Base-by-base conservation (phyloP, 2,888 invertebrate species). In the Cabera pusaria region DNA sequence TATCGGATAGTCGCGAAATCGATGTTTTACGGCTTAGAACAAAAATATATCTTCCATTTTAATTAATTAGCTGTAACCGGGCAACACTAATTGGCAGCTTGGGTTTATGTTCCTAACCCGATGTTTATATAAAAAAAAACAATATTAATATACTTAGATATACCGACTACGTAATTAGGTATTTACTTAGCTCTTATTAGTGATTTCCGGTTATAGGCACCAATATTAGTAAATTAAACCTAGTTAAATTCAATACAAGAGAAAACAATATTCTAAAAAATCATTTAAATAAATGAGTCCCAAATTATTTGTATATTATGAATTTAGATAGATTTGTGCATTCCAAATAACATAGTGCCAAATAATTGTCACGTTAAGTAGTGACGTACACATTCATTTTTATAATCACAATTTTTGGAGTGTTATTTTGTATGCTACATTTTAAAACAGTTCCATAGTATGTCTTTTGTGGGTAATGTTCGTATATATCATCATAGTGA, bases 321-420 rank as follows among this genome's bases (percentile, higher is more conserved):
- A 41, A 40, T 56, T 66, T 83, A 82, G 79, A 79, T 81, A 81
- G 73, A 79, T 67, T 69, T 76, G 73, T 72, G 78, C 75, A 76
- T 85, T 79, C 84, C 85, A 86, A 87, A 85, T 82, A 74, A 73
- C 71, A 71, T 77, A 80, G 87, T 88, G 87, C 87, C 87, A 88
- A 88, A 87, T 80, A 80, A 65, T 62, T 65, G 46, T 48, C 50
- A 44, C 45, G 10, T 11, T 17, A 17, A 20, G 20, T 33, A 19
- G 32, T 34, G 28, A 25, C 35, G 32, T 42, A 66, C 62, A 68
- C 63, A 61, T 70, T 69, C 64, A 61, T 71, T 74, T 75, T 56
- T 58, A 49, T 42, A 74, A 84, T 85, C 82, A 84, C 83, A 83
- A 79, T 74, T 72, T 70, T 74, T 66, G 61, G 56, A 53, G 52